These are phyloP conservation scores for Caprella mutica DNA, from an alignment of 2,888 invertebrate species.

Conservation along the genomic window DNA sequence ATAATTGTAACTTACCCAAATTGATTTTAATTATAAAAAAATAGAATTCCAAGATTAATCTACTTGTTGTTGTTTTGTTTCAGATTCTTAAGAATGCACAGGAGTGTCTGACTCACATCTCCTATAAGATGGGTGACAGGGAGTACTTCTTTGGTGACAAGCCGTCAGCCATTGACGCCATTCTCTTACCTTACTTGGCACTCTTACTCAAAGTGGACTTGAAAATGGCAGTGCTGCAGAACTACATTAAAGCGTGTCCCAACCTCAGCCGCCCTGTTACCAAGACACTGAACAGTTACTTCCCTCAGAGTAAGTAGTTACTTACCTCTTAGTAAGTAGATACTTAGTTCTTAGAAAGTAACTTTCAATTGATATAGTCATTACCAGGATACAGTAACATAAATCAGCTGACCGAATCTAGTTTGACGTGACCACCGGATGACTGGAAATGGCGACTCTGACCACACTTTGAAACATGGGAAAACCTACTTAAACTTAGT, in stretches of 20 bases:
- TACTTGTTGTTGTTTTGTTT: conserved; percentile 6
- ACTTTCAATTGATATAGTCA: too few species aligned
- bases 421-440: too few species aligned
- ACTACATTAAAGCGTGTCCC: conserved; percentile 29
- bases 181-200: conserved; percentile 24
- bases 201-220: conserved; percentile 19
- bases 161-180: conserved; percentile 25
- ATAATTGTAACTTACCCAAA: too few species aligned
- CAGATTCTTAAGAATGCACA: conserved; percentile 30
- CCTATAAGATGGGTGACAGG: conserved; percentile 22
- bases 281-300: conserved; percentile 23
- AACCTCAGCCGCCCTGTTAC: conserved; percentile 25
- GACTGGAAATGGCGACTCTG: too few species aligned
- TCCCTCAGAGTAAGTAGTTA: conserved; percentile 22
- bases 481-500: too few species aligned
- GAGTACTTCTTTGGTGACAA: conserved; percentile 27
- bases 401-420: too few species aligned
- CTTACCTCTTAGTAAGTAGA: too few species aligned
- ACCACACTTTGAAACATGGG: too few species aligned
- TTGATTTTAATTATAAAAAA: too few species aligned
- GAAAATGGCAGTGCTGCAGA: conserved; percentile 26
- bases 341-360: too few species aligned
- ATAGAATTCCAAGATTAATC: too few species aligned
- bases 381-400: too few species aligned
- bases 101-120: conserved; percentile 27